Conservation (phyloP, 2,113 vertebrate genomes). For the Vireo altiloquus region DNA sequence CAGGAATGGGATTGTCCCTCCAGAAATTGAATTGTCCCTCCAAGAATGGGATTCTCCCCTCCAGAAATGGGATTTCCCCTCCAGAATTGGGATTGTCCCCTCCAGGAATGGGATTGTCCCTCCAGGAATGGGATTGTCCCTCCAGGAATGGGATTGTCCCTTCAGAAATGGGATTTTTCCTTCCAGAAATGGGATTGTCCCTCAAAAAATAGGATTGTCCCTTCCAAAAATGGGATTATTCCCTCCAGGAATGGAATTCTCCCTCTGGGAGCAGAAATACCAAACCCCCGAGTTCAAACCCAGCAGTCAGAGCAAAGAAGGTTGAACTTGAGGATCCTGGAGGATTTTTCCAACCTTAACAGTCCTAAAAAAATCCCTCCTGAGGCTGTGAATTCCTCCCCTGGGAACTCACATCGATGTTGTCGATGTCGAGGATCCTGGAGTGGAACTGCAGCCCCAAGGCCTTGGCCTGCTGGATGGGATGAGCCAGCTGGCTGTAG, state of each 20-base stretch:
- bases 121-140: neutral
- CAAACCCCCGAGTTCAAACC: neutral
- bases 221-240: neutral
- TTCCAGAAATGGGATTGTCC: too few species aligned
- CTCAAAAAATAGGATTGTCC: neutral
- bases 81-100: neutral
- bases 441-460: slow-evolving; percentile 92
- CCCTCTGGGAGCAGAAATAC: neutral
- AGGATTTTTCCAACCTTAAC: neutral
- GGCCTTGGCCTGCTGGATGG: slow-evolving; percentile 90
- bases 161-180: fast-evolving
- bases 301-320: neutral
- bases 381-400: fast-evolving
- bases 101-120: fast-evolving
- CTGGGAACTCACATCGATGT: slow-evolving; percentile 83
- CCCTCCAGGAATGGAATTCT: neutral
- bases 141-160: neutral
- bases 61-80: neutral
- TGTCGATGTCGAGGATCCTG: slow-evolving; percentile 91
- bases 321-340: fast-evolving
- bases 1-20: neutral
- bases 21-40: neutral
- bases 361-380: fast-evolving
- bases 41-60: neutral
- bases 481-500: slow-evolving; percentile 92